phyloP scores from a whole-genome alignment of 1,140 invertebrate genomes.

The Drosophila ananassae region DNA sequence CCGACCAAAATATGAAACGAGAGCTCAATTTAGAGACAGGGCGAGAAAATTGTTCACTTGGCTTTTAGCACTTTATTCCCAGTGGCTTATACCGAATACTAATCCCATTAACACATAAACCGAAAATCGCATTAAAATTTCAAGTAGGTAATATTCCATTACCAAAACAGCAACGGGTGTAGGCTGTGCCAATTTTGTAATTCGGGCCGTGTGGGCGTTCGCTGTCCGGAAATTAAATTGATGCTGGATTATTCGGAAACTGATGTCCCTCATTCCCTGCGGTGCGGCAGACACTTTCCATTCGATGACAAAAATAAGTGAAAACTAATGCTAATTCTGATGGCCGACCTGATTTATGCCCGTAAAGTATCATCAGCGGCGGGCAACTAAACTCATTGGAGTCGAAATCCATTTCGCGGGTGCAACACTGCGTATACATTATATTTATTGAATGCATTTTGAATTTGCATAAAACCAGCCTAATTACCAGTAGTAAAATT shows the following conservation, averaged over 20 bases:
- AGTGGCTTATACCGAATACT: slow-evolving; percentile 24
- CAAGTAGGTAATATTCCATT: slow-evolving; percentile 53
- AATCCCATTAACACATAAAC: slow-evolving; percentile 62
- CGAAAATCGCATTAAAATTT: slow-evolving; percentile 43
- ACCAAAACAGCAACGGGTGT: slow-evolving; percentile 4
- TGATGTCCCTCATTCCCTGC: slow-evolving; percentile 38
- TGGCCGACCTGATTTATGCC: slow-evolving; percentile 36
- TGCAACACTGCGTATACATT: slow-evolving; percentile 48
- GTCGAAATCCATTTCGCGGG: slow-evolving; percentile 14
- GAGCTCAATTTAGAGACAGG: not conserved
- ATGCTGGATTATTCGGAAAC: slow-evolving; percentile 50
- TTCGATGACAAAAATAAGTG: slow-evolving; percentile 26
- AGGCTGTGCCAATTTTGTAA: slow-evolving; percentile 44
- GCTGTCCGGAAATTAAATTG: slow-evolving; percentile 72
- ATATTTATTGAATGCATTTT: slow-evolving; percentile 47
- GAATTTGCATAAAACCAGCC: not conserved
- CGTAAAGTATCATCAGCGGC: not conserved
- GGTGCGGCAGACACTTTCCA: slow-evolving; percentile 24
- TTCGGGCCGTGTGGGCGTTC: slow-evolving; percentile 27
- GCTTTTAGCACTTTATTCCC: slow-evolving; percentile 49
- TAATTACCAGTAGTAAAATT: slow-evolving; percentile 15
- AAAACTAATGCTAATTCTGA: slow-evolving; percentile 42
- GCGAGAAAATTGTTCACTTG: slow-evolving; percentile 23
- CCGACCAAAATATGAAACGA: slow-evolving; percentile 33
- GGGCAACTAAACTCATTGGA: slow-evolving; percentile 13